Conservation (phyloP, 1,140 invertebrate genomes). For the Drosophila dunni region DNA sequence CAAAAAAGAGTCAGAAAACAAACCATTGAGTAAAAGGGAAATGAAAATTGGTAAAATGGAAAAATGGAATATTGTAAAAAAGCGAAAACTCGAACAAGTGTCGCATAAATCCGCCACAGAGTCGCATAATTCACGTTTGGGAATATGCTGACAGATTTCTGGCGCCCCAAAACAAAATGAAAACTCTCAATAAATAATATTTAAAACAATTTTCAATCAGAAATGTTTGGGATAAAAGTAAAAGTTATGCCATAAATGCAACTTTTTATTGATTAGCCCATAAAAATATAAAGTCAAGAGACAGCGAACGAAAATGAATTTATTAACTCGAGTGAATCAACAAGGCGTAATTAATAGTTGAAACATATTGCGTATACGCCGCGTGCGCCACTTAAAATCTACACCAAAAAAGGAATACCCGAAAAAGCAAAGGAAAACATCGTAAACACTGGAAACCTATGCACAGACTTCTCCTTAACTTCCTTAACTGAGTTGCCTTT, state of each 20-base stretch:
- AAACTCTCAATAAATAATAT: constrained; percentile 67
- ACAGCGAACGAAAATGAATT: constrained; percentile 52
- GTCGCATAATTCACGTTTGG: constrained; percentile 30
- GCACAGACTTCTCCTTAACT: background rate
- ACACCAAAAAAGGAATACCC: constrained; percentile 20
- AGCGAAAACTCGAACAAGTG: constrained; percentile 36
- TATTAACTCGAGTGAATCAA: constrained; percentile 55
- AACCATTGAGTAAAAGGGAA: constrained; percentile 23
- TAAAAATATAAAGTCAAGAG: constrained; percentile 47
- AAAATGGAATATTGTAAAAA: background rate
- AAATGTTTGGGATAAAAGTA: background rate
- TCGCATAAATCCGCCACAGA: constrained; percentile 32
- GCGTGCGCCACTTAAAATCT: constrained; percentile 65
- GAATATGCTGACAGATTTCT: constrained; percentile 49
- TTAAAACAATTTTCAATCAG: constrained; percentile 62
- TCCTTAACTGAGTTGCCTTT: constrained; percentile 24
- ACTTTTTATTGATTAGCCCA: constrained; percentile 73
- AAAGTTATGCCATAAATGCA: constrained; percentile 19
- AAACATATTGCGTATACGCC: constrained; percentile 64
- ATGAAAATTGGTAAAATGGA: constrained; percentile 14
- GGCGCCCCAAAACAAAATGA: constrained; percentile 54
- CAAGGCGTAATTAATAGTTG: constrained; percentile 73
- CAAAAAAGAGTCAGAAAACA: constrained; percentile 5
- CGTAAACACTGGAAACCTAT: constrained; percentile 13
- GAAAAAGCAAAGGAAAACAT: background rate